These are phyloP conservation scores for Palloptera scutellata DNA, from an alignment of 2,888 invertebrate species.

Conservation along the genomic window DNA sequence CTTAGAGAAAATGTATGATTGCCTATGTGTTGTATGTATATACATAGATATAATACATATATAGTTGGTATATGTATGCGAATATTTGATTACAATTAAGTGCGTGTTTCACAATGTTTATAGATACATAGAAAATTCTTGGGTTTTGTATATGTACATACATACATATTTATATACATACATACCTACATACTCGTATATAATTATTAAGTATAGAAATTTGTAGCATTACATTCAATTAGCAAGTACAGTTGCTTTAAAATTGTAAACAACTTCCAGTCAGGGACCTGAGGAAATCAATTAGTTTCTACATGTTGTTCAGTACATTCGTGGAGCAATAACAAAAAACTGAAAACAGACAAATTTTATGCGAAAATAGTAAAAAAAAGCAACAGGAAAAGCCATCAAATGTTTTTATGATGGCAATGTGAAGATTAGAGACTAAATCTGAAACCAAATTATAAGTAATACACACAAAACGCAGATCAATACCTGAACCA, in stretches of 20 bases:
- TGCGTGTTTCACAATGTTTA: background rate
- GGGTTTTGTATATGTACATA: background rate
- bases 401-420: too few species aligned
- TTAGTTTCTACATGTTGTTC: too few species aligned
- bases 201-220: background rate
- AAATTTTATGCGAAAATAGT: background rate
- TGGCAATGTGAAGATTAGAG: background rate
- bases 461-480: background rate
- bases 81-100: constrained; percentile 12
- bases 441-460: background rate
- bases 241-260: background rate
- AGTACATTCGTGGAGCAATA: too few species aligned
- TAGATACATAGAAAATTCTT: constrained; percentile 1
- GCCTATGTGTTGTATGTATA: background rate
- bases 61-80: background rate
- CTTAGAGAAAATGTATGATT: background rate
- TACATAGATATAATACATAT: background rate
- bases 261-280: background rate
- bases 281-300: too few species aligned
- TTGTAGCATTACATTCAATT: constrained; percentile 13
- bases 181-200: background rate
- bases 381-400: too few species aligned
- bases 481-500: background rate
- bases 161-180: background rate
- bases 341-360: too few species aligned